Conservation (phyloP, 1,140 invertebrate genomes). For the Lordiphosa collinella region DNA sequence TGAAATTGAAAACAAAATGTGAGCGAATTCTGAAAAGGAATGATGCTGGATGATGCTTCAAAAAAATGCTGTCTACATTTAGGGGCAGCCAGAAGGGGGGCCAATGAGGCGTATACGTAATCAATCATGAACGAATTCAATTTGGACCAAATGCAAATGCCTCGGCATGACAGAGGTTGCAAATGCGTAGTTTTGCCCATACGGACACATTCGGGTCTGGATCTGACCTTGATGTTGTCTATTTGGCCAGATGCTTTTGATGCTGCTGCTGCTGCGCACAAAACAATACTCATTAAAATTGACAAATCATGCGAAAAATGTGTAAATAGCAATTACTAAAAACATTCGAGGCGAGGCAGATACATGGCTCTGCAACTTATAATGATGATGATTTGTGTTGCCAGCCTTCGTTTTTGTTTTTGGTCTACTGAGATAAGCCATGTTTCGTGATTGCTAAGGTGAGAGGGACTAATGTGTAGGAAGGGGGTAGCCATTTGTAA, state of each 20-base stretch:
- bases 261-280: slow-evolving; percentile 41
- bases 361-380: no score
- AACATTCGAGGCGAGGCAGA: slow-evolving; percentile 14
- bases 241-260: slow-evolving; percentile 34
- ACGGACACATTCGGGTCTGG: slow-evolving; percentile 7
- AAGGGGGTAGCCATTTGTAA: no score
- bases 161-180: slow-evolving; percentile 9
- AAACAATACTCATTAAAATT: slow-evolving; percentile 74
- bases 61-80: slow-evolving; percentile 49
- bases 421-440: slow-evolving; percentile 1
- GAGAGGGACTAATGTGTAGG: not conserved
- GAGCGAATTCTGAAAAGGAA: slow-evolving; percentile 36
- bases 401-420: not conserved
- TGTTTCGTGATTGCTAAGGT: slow-evolving; percentile 2
- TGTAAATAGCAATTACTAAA: slow-evolving; percentile 67
- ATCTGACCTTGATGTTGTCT: slow-evolving; percentile 43
- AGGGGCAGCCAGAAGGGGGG: slow-evolving; percentile 8
- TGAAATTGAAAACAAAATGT: slow-evolving; percentile 68
- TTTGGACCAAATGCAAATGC: slow-evolving; percentile 41
- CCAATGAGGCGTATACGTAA: slow-evolving; percentile 50
- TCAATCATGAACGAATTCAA: slow-evolving; percentile 75
- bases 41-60: slow-evolving; percentile 15
- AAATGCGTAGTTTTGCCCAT: slow-evolving; percentile 39
- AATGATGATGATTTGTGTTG: slow-evolving; percentile 19
- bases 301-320: slow-evolving; percentile 72